Conservation (phyloP, 2,888 invertebrate genomes). For the Athrips mouffetella region DNA sequence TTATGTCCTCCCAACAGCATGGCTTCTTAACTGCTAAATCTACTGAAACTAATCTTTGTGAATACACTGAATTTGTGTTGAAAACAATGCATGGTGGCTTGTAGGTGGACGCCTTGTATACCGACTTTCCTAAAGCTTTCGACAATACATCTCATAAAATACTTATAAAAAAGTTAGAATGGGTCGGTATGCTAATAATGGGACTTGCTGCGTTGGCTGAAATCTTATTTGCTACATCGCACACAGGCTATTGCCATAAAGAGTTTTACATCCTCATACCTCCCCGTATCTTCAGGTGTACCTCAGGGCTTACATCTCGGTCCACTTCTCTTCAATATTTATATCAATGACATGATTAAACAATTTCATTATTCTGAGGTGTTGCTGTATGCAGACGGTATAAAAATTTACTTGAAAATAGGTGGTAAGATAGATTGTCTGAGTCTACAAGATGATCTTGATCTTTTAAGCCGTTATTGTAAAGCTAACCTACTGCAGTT, state of each 20-base stretch:
- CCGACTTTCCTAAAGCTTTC: conserved; percentile 24
- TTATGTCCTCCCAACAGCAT: conserved; percentile 10
- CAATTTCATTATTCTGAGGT: not conserved
- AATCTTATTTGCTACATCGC: conserved; percentile 12
- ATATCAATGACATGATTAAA: not conserved
- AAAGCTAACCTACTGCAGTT: not conserved
- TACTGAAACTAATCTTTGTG: conserved; percentile 21
- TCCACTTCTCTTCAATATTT: conserved; percentile 12
- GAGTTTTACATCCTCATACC: conserved; percentile 11
- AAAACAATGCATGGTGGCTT: conserved; percentile 18
- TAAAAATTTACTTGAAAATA: not conserved
- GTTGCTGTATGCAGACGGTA: conserved; percentile 7
- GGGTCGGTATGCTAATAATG: conserved; percentile 19
- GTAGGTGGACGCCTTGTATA: conserved; percentile 23
- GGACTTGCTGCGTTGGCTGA: conserved; percentile 18
- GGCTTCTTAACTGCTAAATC: conserved; percentile 21
- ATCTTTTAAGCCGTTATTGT: not conserved
- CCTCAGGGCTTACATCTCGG: conserved; percentile 19
- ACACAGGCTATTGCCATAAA: conserved; percentile 14
- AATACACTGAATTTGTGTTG: conserved; percentile 15
- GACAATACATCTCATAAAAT: conserved; percentile 17
- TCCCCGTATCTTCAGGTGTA: conserved; percentile 11
- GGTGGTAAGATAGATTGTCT: not conserved
- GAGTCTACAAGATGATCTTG: not conserved
- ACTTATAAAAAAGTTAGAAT: conserved; percentile 16